Conservation (phyloP, 2,797 vertebrate genomes). For the Periophthalmus magnuspinnatus region DNA sequence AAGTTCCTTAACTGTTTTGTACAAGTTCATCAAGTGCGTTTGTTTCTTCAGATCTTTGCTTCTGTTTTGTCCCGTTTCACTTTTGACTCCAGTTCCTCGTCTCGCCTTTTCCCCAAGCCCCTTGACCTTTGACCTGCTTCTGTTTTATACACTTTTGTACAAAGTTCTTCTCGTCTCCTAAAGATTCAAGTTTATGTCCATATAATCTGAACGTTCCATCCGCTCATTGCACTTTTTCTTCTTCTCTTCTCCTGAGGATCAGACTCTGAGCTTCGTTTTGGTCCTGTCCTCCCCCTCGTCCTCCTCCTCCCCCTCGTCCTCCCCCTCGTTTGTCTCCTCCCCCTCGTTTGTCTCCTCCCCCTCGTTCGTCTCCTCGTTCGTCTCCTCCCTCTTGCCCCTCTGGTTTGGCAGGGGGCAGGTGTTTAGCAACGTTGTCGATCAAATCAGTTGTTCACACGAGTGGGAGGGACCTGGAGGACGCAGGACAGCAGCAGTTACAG, state of each 20-base stretch:
- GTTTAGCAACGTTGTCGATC: too few species aligned
- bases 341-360: background rate
- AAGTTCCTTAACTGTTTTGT: background rate
- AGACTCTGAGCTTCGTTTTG: background rate
- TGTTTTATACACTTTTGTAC: background rate
- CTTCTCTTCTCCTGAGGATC: background rate
- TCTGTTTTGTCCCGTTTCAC: background rate
- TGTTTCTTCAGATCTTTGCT: too few species aligned
- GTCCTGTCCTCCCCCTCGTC: background rate
- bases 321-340: too few species aligned
- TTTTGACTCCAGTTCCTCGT: background rate
- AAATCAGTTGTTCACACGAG: too few species aligned
- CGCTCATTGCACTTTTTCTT: too few species aligned
- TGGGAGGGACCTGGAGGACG: too few species aligned
- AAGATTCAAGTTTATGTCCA: background rate
- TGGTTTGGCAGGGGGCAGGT: too few species aligned
- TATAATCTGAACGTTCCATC: too few species aligned
- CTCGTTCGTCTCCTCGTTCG: too few species aligned
- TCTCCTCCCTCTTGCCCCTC: too few species aligned
- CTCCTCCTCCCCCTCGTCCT: background rate
- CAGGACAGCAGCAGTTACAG: too few species aligned
- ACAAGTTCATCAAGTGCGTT: too few species aligned
- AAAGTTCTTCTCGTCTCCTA: background rate
- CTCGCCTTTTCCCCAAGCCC: background rate
- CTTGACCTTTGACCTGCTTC: background rate